Percentiles rank a stretch among this genome's conserved stretches.
phyloP scores from a whole-genome alignment of 30 jellyfish, hydroid and myxozoan species.

The Cassiopea xamachana region DNA sequence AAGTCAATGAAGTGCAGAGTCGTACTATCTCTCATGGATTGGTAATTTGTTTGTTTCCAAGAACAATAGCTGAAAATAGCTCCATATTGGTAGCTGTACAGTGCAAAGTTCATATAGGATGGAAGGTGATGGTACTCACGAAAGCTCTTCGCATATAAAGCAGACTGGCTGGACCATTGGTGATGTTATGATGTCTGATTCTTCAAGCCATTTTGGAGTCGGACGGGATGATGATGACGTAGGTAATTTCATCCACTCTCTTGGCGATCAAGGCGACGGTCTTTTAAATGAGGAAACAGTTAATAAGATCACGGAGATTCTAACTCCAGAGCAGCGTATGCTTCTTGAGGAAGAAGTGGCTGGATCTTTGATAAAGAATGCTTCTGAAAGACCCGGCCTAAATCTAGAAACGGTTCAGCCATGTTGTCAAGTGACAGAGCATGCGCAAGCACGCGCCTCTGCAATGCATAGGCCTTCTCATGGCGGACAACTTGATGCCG shows the following conservation, averaged over 20 bases:
- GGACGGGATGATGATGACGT: conserved; percentile 19
- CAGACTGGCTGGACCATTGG: conserved; percentile 8
- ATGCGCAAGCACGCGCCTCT: conserved; percentile 45
- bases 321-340: conserved; percentile 39
- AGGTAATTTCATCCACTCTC: conserved; percentile 42
- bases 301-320: conserved; percentile 47
- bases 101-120: background rate
- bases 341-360: conserved; percentile 21
- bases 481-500: conserved; percentile 26
- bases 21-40: background rate
- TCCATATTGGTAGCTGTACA: background rate
- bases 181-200: conserved; percentile 23
- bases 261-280: conserved; percentile 59
- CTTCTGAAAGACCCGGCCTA: conserved; percentile 31
- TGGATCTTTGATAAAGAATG: background rate
- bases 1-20: background rate
- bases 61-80: background rate
- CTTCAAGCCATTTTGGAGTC: background rate
- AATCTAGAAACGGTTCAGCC: conserved; percentile 28
- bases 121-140: conserved; percentile 1
- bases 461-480: conserved; percentile 57
- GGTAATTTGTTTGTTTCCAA: background rate
- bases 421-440: conserved; percentile 39
- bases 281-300: conserved; percentile 43
- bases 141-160: background rate